Conservation (phyloP, 2,113 vertebrate species). For the Okapia johnstoni region DNA sequence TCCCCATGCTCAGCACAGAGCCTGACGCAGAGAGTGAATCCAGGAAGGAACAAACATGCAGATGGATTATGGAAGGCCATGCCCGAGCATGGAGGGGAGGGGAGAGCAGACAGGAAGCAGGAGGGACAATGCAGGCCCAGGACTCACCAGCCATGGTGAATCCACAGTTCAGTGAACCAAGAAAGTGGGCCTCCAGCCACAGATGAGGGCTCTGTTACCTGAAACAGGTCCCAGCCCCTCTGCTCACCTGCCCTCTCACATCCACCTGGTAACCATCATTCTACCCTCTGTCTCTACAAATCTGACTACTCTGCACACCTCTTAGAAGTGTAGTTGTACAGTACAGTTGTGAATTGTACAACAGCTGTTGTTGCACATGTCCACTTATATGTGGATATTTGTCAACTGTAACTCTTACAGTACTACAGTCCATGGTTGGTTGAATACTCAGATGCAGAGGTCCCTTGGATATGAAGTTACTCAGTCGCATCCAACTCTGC, state of each 20-base stretch:
- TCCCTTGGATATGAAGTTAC: neutral
- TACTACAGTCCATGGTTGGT: neutral
- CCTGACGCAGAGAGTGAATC: neutral
- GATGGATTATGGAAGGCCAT: neutral
- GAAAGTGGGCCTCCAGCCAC: neutral
- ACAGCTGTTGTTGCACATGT: neutral
- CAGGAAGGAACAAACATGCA: neutral
- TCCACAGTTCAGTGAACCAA: neutral
- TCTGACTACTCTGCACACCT: neutral
- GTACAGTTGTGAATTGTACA: neutral
- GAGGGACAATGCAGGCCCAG: neutral
- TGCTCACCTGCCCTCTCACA: neutral
- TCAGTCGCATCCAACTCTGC: neutral
- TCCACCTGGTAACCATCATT: neutral
- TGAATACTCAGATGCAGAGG: neutral
- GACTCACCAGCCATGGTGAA: neutral
- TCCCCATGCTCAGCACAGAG: neutral
- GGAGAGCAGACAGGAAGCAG: neutral
- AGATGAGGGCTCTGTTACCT: neutral
- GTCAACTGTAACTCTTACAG: neutral
- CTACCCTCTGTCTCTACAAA: neutral
- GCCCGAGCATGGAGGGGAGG: neutral
- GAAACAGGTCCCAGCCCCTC: neutral
- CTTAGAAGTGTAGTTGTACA: neutral
- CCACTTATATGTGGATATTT: neutral